Base-by-base conservation (phyloP, 2,888 invertebrate genomes). In the Celastrina argiolus region DNA sequence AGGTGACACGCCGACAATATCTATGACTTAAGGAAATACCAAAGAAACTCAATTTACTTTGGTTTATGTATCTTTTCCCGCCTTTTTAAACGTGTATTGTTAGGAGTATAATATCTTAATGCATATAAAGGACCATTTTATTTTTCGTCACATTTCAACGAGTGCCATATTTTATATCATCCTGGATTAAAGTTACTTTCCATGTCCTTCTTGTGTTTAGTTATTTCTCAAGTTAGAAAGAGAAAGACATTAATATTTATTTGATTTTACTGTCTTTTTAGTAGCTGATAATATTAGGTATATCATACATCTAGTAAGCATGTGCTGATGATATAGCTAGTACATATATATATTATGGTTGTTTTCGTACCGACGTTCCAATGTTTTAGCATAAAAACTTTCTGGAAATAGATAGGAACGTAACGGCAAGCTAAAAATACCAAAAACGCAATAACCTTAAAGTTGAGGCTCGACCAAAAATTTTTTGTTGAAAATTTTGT, bases 401-500 rank as follows among this genome's bases (percentile, higher is more conserved):
- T 51, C 2, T 22, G 22, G 51, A 51, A 51, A 51, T 14, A 51
- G 51, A 51, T 51, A 51, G 51, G 22, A 10, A 51, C 51, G 51
- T 3, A 5, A 51, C 51, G 51, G 51, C 22, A 51, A 51, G 51
- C 51, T 22, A 51, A 51, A 51, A 51, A 51, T 22, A 51, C 51
- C 22, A 22, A 51, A 51, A 51, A 16, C 22, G 12, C 22, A 51
- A 51, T 22, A 22, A 51, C 51, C 51, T 51, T 26, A 51, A 51
- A 51, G 51, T 51, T 51, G 51, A 51, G 51, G 51, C 22, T 4
- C 12, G 51, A 51, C 51, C 22, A 12, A 26, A 51, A 51, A 26
- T 51, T 51, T 51, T 51, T 51, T 8, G 16, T 26, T 4, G 26
- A 63, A 65, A 63, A 63, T 63, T 64, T 69, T 68, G 58, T 64